Percentiles rank a stretch among this genome's conserved stretches.
Conservation (phyloP, 2,797 vertebrate species). For the Crenuchus spilurus region DNA sequence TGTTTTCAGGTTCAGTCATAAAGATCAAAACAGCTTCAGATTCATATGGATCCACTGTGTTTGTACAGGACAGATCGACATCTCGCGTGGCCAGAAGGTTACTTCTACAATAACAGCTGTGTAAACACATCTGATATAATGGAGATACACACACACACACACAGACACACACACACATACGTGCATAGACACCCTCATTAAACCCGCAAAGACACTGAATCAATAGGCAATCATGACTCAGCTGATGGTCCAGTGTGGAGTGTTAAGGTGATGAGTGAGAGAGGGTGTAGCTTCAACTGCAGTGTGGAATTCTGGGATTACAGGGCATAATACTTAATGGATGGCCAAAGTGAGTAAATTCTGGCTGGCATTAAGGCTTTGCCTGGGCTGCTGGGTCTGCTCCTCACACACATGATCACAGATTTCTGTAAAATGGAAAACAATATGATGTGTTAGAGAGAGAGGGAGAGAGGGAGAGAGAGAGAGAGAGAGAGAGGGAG, state of each 20-base stretch:
- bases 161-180: conserved; percentile 19
- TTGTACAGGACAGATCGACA: too few species aligned
- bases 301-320: background rate
- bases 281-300: conserved; percentile 17
- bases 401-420: too few species aligned
- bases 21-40: too few species aligned
- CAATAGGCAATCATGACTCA: conserved; percentile 57
- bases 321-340: conserved; percentile 32
- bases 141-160: conserved; percentile 20
- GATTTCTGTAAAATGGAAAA: too few species aligned
- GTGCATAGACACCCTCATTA: conserved; percentile 18
- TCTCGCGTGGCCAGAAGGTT: too few species aligned
- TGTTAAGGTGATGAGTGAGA: background rate
- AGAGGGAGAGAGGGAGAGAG: background rate
- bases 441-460: too few species aligned
- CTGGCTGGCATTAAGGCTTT: background rate
- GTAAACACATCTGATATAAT: conserved; percentile 35
- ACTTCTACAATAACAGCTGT: conserved; percentile 26
- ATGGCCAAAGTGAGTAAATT: conserved; percentile 30
- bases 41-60: too few species aligned
- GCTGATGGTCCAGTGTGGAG: conserved; percentile 45
- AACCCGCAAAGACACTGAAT: conserved; percentile 48
- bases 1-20: too few species aligned
- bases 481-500: background rate
- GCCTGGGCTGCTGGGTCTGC: too few species aligned